Conservation (phyloP, 2,888 invertebrate species). For the Caenorhabditis virilis region DNA sequence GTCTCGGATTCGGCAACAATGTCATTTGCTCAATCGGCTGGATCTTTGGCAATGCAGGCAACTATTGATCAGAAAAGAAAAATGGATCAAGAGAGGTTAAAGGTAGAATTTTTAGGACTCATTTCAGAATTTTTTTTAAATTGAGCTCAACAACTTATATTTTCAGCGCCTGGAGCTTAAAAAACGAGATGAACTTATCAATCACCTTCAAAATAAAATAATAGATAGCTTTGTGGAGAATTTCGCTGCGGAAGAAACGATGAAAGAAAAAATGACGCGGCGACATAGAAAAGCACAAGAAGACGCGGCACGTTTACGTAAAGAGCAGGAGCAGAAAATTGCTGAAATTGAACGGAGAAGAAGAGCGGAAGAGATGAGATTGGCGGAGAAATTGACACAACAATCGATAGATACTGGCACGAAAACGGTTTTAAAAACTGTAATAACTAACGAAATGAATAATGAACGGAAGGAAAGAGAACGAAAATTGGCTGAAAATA, state of each 20-base stretch:
- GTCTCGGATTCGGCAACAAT: conserved; percentile 1
- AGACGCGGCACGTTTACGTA: conserved; percentile 7
- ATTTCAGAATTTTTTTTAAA: too few species aligned
- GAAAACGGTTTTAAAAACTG: conserved; percentile 7
- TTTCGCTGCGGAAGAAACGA: conserved; percentile 13
- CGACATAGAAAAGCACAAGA: conserved; percentile 15
- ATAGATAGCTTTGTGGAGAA: conserved; percentile 14
- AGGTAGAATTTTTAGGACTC: too few species aligned
- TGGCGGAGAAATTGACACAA: conserved; percentile 10
- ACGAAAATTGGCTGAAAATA: conserved; percentile 2
- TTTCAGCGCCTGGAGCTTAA: conserved; percentile 3
- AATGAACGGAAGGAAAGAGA: conserved; percentile 12
- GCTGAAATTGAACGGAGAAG: conserved; percentile 7
- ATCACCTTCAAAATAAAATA: conserved; percentile 5
- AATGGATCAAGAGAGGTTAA: conserved; percentile 10
- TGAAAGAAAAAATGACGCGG: conserved; percentile 10
- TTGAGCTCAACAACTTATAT: too few species aligned
- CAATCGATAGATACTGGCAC: conserved; percentile 10
- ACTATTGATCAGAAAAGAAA: conserved; percentile 14
- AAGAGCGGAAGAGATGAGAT: conserved; percentile 7
- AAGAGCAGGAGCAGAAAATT: conserved; percentile 15
- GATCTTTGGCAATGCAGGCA: conserved; percentile 11
- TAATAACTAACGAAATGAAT: conserved; percentile 7
- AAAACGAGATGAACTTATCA: conserved; percentile 5
- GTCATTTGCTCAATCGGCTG: conserved; percentile 15